Conservation (phyloP, 1,140 invertebrate genomes). For the Doryteuthis pealeii region DNA sequence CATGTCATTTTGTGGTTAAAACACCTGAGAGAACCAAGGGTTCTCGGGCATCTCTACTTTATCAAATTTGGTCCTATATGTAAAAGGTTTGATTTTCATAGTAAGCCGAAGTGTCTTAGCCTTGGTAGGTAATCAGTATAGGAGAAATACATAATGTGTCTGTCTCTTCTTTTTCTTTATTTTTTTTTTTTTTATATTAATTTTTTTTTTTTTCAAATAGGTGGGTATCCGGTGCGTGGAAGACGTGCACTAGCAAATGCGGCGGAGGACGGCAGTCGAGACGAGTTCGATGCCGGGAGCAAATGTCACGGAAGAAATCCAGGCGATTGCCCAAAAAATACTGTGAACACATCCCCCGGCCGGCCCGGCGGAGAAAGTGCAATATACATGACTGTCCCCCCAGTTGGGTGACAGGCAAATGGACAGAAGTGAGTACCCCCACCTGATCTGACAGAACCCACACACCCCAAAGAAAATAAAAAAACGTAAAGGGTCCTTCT, state of each 20-base stretch:
- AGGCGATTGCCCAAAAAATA: slow-evolving; percentile 50
- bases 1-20: too few species aligned
- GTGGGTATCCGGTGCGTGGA: slow-evolving; percentile 48
- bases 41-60: too few species aligned
- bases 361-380: slow-evolving; percentile 65
- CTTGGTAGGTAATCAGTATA: too few species aligned
- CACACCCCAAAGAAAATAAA: not conserved
- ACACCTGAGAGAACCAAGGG: too few species aligned
- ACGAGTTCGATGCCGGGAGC: slow-evolving; percentile 45
- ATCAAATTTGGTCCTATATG: too few species aligned
- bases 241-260: slow-evolving; percentile 42
- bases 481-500: too few species aligned
- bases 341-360: slow-evolving; percentile 55
- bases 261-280: slow-evolving; percentile 47
- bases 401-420: slow-evolving; percentile 70
- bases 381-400: slow-evolving; percentile 68
- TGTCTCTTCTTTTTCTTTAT: too few species aligned
- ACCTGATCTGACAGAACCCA: too few species aligned
- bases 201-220: slow-evolving; percentile 24
- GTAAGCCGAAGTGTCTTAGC: too few species aligned
- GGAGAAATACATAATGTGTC: too few species aligned
- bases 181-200: too few species aligned
- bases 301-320: slow-evolving; percentile 37
- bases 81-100: too few species aligned
- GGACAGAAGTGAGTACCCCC: slow-evolving; percentile 64